Evolutionary conservation across 1,140 invertebrate species (phyloP).

Genomic region (Whitmania pigra): DNA sequence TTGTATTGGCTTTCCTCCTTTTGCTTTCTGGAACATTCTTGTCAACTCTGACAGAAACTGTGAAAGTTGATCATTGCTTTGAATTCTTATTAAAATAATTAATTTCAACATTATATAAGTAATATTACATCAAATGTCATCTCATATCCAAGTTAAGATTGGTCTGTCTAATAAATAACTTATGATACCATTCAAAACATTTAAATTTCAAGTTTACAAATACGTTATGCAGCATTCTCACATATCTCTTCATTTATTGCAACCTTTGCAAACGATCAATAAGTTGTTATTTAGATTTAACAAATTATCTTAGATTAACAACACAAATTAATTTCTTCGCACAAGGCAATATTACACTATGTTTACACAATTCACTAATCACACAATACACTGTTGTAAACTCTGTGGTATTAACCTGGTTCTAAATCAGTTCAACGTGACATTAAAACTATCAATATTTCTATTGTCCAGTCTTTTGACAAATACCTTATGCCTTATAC

Average conservation of each 20-base stretch:
- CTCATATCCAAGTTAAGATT: not conserved
- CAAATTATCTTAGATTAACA: not conserved
- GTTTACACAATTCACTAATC: too few relatives aligned
- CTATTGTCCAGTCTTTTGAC: too few relatives aligned
- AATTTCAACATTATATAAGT: not conserved
- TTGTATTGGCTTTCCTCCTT: conserved; percentile 36
- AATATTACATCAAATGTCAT: not conserved
- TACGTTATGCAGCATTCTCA: not conserved
- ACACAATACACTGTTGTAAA: too few relatives aligned
- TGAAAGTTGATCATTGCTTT: conserved; percentile 23
- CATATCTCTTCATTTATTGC: not conserved
- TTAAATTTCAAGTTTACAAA: not conserved
- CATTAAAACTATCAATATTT: not conserved
- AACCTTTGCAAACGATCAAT: too few relatives aligned
- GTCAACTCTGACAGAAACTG: conserved; percentile 45
- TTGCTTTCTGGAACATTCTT: conserved; percentile 42
- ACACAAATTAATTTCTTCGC: not conserved
- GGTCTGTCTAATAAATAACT: not conserved
- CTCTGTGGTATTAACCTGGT: too few relatives aligned
- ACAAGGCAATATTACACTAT: too few relatives aligned
- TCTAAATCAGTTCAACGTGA: too few relatives aligned
- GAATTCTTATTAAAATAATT: not conserved
- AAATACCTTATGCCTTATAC: too few relatives aligned
- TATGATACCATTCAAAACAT: not conserved
- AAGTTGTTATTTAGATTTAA: not conserved